Evolutionary conservation across 1,140 invertebrate species (phyloP), one percentile per base, ranked within the genome.

Genomic region (Solenopsis fugax): DNA sequence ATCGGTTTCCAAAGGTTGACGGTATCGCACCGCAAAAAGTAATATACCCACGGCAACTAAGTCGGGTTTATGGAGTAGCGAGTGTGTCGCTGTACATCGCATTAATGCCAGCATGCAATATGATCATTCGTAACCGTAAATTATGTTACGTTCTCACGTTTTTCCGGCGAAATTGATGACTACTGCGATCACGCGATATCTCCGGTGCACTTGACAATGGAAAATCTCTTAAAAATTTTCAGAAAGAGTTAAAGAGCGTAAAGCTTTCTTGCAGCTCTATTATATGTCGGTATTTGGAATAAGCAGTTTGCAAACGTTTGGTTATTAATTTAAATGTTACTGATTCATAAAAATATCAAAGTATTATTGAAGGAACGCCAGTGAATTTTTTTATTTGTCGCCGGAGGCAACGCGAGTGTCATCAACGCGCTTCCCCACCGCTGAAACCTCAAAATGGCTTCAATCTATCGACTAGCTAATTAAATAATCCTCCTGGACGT

Each of bases 401-500:
- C n/a, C 29, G 5, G n/a, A 67, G 37, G 29, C 37, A 21, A 48
- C 37, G 18, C n/a, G 21, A 41, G 50, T 50, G 37, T 80, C 76
- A 52, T 52, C n/a, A 37, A 41, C n/a, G 62, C 48, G 29, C n/a
- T 52, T 13, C 56, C 29, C 34, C 10, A 24, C 37, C 48, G 45
- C 58, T 9, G 12, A 52, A 65, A 37, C 50, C 50, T 41, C 54
- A 48, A 80, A 58, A 67, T 82, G 71, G 45, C 54, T 37, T 60
- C 56, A 67, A 89, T 78, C 88, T 89, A 90, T 89, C 87, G 84
- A 73, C 87, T 94, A 95, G 92, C 94, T 95, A 95, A 95, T 95
- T 95, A 95, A 95, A 95, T 94, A 95, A 95, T 95, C 94, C 93
- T 92, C 90, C 87, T 88, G 86, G 90, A 94, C 86, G 88, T 91